Percentiles rank a stretch among this genome's conserved stretches.
Evolutionary conservation across 2,888 invertebrate species (phyloP).

Genomic region (Papilio demoleus): DNA sequence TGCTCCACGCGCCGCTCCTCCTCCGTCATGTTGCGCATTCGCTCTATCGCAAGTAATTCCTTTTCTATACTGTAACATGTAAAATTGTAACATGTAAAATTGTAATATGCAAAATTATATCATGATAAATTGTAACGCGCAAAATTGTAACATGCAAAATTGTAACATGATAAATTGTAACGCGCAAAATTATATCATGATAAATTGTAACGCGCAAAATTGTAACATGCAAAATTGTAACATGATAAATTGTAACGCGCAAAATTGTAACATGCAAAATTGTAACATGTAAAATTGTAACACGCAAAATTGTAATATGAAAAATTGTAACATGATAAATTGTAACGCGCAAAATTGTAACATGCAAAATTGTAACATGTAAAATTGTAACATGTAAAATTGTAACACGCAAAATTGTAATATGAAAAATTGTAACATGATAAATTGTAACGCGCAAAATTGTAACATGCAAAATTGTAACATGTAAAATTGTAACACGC

Average conservation of each 20-base stretch:
- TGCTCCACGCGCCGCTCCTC: conserved; percentile 96
- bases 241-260: no score
- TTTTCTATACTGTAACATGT: conserved; percentile 87
- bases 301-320: no score
- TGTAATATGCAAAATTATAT: background rate
- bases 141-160: background rate
- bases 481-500: no score
- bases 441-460: no score
- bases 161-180: no score
- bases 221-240: background rate
- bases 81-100: background rate
- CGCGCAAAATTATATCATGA: background rate
- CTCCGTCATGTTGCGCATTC: conserved; percentile 96
- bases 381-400: no score
- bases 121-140: no score
- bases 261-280: no score
- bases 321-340: background rate
- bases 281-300: no score
- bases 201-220: background rate
- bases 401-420: background rate
- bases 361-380: background rate
- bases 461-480: no score
- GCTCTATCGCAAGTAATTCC: conserved; percentile 94
- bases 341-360: background rate
- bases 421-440: background rate